Base-by-base conservation (phyloP, 2,888 invertebrate species). In the Chloroclysta siterata region DNA sequence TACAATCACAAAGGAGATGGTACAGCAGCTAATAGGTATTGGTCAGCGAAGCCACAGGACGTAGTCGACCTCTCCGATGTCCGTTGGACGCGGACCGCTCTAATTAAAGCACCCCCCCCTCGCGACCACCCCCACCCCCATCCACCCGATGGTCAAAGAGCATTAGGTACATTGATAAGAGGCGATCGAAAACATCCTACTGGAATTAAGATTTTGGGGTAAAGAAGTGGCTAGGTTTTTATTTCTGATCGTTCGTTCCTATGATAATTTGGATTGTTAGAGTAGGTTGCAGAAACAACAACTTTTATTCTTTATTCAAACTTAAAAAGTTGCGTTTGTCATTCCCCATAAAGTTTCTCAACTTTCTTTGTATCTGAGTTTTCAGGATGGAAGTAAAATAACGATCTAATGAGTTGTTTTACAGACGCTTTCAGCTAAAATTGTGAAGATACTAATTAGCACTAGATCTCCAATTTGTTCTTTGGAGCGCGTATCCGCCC, bases 51-150 rank as follows among this genome's bases (percentile, higher is more conserved):
- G 61, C 61, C 65, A 51, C 61, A 61, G 65, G 60, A 61, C 51
- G 48, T 53, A 33, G 10, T 33, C 14, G 33, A 53, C 57, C 60
- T 64, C 50, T 52, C 71, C 76, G 72, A 72, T 76, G 80, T 78
- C 80, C 84, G 81, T 78, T 85, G 63, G 63, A 62, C 84, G 87
- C 86, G 82, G 83, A 79, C 83, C 88, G 87, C 81, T 88, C 90
- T 90, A 90, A 90, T 90, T 90, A 90, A 90, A 89, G 85, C 88
- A 73, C 83, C 86, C 17, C 85, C 17, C 85, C 80, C 79, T 47
- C 59, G 54, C 50, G 36, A 71, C 76, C 74, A 68, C 72, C 22
- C 28, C 72, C 68, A 74, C 76, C 69, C 63, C 71, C 53, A 70
- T 62, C 72, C 73, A 66, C 61, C 72, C 69, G 39, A 60, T 68